Conservation (phyloP, 2,888 invertebrate genomes). For the Erannis defoliaria region DNA sequence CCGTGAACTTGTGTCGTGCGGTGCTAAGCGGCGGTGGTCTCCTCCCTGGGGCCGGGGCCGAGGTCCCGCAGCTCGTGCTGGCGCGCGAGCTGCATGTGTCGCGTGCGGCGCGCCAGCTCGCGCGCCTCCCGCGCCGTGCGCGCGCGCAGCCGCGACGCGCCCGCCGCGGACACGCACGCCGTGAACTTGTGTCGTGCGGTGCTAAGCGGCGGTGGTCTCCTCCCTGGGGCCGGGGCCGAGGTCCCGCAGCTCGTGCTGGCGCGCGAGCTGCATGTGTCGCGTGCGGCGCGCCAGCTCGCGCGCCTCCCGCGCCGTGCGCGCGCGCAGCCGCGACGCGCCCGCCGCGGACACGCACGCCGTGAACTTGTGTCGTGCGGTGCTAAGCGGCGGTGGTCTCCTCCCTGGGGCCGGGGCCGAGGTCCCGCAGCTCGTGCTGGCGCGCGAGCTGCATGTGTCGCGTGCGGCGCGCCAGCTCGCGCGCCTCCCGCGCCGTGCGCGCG, state of each 20-base stretch:
- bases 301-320: constrained; percentile 65
- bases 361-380: constrained; percentile 49
- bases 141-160: constrained; percentile 60
- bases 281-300: constrained; percentile 65
- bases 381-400: constrained; percentile 23
- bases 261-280: constrained; percentile 67
- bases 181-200: constrained; percentile 52
- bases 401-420: constrained; percentile 45
- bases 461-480: constrained; percentile 65
- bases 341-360: constrained; percentile 69
- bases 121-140: constrained; percentile 66
- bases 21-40: constrained; percentile 18
- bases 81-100: constrained; percentile 69
- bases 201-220: constrained; percentile 20
- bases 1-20: constrained; percentile 53
- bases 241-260: constrained; percentile 67
- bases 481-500: constrained; percentile 65
- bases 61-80: constrained; percentile 67
- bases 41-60: constrained; percentile 25
- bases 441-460: constrained; percentile 68
- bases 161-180: constrained; percentile 69
- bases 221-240: constrained; percentile 39
- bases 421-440: constrained; percentile 65
- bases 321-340: constrained; percentile 59
- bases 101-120: constrained; percentile 62